Percentiles rank a stretch among this genome's conserved stretches.
These are phyloP conservation scores for Platycheirus rosarum DNA, from an alignment of 2,888 invertebrate genomes.

Conservation along the genomic window DNA sequence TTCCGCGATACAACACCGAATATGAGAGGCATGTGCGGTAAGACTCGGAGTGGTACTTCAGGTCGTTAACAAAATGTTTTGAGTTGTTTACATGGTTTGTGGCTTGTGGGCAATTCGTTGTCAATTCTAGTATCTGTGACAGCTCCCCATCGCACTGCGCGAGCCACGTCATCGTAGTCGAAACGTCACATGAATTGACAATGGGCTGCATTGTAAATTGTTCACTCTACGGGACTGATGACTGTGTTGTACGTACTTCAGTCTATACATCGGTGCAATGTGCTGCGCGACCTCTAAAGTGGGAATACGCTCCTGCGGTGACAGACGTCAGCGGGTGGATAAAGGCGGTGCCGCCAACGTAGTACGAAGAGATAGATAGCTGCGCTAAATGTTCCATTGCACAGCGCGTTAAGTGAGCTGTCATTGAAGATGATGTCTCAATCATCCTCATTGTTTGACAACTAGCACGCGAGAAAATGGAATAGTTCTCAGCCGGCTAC, in stretches of 20 bases:
- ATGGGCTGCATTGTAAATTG: conserved; percentile 63
- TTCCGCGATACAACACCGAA: neutral
- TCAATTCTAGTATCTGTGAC: conserved; percentile 61
- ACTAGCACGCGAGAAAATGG: conserved; percentile 67
- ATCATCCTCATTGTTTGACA: conserved; percentile 72
- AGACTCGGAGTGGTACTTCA: conserved; percentile 16
- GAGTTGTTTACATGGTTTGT: conserved; percentile 72
- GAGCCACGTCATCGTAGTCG: conserved; percentile 21
- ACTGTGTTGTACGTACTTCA: conserved; percentile 45
- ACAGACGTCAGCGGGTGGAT: conserved; percentile 45
- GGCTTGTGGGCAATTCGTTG: conserved; percentile 71
- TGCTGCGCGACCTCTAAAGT: conserved; percentile 59
- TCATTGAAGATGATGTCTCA: conserved; percentile 71
- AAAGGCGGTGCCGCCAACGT: conserved; percentile 16
- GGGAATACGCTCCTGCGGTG: conserved; percentile 26
- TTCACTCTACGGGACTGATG: conserved; percentile 53
- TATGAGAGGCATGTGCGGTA: conserved; percentile 21
- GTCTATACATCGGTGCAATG: neutral
- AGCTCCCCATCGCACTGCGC: conserved; percentile 6
- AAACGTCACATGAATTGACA: conserved; percentile 68
- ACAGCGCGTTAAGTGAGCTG: conserved; percentile 65
- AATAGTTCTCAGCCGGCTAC: conserved; percentile 35
- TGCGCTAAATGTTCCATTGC: conserved; percentile 57
- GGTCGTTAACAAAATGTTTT: conserved; percentile 74
- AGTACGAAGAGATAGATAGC: conserved; percentile 41